These are phyloP conservation scores for Romanogobio albipinnatus DNA, from an alignment of 2,113 vertebrate genomes.

Conservation along the genomic window DNA sequence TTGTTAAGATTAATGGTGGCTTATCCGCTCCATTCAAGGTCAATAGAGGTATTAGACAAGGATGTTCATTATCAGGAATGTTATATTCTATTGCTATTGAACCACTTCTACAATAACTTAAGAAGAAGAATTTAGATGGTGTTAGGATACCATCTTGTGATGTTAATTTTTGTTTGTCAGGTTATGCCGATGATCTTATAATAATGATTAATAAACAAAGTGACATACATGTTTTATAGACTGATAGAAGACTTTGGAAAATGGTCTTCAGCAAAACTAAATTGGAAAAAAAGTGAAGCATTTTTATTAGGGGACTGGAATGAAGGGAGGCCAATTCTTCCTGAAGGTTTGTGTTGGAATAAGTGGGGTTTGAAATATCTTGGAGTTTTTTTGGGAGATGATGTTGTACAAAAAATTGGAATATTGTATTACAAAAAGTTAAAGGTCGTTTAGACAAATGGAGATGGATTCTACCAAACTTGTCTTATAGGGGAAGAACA, in stretches of 20 bases:
- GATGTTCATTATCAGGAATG: neutral
- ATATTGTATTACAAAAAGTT: neutral
- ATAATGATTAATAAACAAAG: neutral
- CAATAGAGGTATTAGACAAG: neutral
- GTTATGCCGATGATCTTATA: neutral
- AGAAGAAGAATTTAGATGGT: too few relatives aligned
- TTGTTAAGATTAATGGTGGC: neutral
- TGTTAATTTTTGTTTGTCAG: neutral
- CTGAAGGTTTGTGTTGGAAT: neutral
- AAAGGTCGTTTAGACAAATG: neutral
- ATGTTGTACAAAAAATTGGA: neutral
- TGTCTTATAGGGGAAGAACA: neutral
- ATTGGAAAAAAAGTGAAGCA: neutral
- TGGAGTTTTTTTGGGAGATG: neutral
- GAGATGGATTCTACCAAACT: neutral
- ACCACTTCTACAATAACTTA: too few relatives aligned
- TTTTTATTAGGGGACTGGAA: neutral
- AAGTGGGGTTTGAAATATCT: neutral
- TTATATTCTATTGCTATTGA: neutral
- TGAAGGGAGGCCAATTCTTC: neutral
- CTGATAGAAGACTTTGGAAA: neutral
- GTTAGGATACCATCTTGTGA: neutral
- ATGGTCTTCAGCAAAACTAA: neutral
- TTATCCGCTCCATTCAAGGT: neutral
- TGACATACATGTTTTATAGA: neutral